These are phyloP conservation scores for Caerostris darwini DNA, from an alignment of 1,140 invertebrate genomes.

Conservation along the genomic window DNA sequence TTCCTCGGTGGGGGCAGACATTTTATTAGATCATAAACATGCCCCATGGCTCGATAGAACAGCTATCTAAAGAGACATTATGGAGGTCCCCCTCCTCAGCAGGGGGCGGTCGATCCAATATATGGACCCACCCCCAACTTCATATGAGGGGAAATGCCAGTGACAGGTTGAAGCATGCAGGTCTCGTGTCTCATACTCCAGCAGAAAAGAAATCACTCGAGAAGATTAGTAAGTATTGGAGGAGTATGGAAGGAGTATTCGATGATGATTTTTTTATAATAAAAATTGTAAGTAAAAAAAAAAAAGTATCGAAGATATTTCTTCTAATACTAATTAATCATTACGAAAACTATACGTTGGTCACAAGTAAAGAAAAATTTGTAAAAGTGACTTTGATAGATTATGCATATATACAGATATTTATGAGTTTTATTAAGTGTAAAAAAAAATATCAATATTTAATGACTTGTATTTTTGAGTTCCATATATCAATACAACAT, in stretches of 20 bases:
- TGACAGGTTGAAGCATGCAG: background rate
- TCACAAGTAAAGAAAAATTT: no score
- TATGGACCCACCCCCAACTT: background rate
- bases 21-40: slow-evolving; percentile 46
- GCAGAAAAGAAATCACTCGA: background rate
- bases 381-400: no score
- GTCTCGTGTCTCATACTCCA: background rate
- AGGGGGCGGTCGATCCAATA: slow-evolving; percentile 37
- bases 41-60: background rate
- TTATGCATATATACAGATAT: no score
- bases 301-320: no score
- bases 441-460: no score
- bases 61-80: slow-evolving; percentile 34
- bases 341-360: no score
- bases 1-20: background rate
- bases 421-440: no score
- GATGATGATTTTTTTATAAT: background rate
- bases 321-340: no score
- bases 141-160: slow-evolving; percentile 1
- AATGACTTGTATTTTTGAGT: no score
- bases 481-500: no score
- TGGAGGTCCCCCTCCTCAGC: background rate
- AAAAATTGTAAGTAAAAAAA: no score
- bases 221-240: background rate
- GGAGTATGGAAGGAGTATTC: background rate